Base-by-base conservation (phyloP, 37 sponge, comb jelly and placozoan genomes). In the Beroe ovata region DNA sequence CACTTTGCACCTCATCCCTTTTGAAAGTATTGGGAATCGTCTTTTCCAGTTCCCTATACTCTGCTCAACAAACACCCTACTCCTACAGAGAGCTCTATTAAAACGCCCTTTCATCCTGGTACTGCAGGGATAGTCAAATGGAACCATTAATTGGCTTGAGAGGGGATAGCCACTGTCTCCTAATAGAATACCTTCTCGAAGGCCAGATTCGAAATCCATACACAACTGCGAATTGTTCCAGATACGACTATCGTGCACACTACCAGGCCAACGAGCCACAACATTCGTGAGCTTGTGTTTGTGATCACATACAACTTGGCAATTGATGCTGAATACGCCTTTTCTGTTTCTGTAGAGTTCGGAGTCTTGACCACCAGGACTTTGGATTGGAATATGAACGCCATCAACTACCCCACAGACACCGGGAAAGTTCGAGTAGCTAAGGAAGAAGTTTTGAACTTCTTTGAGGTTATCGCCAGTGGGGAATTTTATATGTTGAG, bases 231-330 rank as follows among this genome's bases (percentile, higher is more conserved):
- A 66, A 32, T 66, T 66, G 35, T 66, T 66, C 35, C 69, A 66
- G 1, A 66, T 29, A 34, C 69, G 32, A 29, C 69, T 66, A 37
- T 66, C 69, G 35, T 66, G 69, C 8, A 37, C 33, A 16, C 69
- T 66, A 3, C 69, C 69, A 18, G 69, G 69, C 69, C 69, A 66
- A 14, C 69, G 36, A 66, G 36, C 33, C 28, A 66, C 69, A 4
- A 66, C 69, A 29, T 66, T 29, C 32, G 33, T 66, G 1, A 66
- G 28, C 16, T 29, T 66, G 16, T 34, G 69, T 4, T 66, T 66
- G 18, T 66, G 35, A 66, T 66, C 69, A 30, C 69, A 66, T 18
- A 66, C 69, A 66, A 66, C 28, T 66, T 66, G 69, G 1, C 2
- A 4, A 18, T 32, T 66, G 36, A 66, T 34, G 3, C 36, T 34